Conservation (phyloP, 2,888 invertebrate genomes). For the Tetragnatha montana region DNA sequence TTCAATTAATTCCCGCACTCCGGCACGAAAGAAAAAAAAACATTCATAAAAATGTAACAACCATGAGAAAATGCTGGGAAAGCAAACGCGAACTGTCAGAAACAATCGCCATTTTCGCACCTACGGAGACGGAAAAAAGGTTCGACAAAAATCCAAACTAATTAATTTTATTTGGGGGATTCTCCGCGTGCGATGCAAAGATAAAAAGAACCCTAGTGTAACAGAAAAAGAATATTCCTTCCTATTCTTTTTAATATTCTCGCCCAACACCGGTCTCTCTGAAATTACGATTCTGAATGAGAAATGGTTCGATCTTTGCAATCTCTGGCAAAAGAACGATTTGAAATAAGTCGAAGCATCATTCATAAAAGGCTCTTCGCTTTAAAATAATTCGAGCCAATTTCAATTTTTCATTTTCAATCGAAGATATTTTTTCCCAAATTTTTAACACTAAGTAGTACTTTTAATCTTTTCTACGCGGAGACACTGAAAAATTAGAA, state of each 20-base stretch:
- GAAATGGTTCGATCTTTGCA: not conserved
- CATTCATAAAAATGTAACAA: not conserved
- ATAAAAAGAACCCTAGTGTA: not conserved
- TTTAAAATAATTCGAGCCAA: not conserved
- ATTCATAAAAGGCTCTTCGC: not conserved
- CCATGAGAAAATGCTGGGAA: not conserved
- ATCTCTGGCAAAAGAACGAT: not conserved
- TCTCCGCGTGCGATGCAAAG: not conserved
- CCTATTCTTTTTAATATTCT: not conserved
- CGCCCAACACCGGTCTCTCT: not conserved
- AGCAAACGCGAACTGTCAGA: constrained; percentile 15
- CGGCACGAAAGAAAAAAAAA: not conserved
- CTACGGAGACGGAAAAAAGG: not conserved
- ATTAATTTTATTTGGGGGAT: constrained; percentile 18
- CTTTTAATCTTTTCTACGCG: too few relatives aligned
- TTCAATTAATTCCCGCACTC: not conserved
- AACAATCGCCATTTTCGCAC: constrained; percentile 18
- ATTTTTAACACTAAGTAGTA: too few relatives aligned
- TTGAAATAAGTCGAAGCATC: not conserved
- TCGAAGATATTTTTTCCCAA: not conserved
- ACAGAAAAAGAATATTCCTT: constrained; percentile 1
- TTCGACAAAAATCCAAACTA: constrained; percentile 19
- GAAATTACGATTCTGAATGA: not conserved
- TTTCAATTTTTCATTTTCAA: not conserved
- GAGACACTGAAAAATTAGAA: too few relatives aligned